phyloP scores from a whole-genome alignment of 2,113 vertebrate genomes.

The Athene cunicularia region DNA sequence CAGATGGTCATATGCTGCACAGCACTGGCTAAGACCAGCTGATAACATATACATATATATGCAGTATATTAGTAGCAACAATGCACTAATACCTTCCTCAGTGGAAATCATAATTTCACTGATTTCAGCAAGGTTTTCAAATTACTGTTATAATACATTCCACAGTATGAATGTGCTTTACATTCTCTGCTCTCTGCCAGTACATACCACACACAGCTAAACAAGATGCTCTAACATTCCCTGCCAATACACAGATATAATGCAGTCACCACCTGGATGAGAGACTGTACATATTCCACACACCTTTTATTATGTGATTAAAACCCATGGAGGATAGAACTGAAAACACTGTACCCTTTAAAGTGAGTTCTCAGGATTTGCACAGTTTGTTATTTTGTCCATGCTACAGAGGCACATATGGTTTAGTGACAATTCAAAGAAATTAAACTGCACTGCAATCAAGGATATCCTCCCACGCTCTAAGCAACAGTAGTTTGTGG shows the following conservation, averaged over 20 bases:
- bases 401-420: not conserved
- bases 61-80: not conserved
- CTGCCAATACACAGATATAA: not conserved
- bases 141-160: not conserved
- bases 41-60: not conserved
- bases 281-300: not conserved
- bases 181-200: not conserved
- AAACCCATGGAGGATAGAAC: not conserved
- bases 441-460: not conserved
- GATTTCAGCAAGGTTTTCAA: not conserved
- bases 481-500: not conserved
- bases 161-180: not conserved
- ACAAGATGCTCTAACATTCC: slow-evolving; percentile 11
- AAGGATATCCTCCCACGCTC: not conserved
- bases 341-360: not conserved
- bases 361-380: not conserved
- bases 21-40: not conserved
- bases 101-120: not conserved
- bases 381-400: not conserved
- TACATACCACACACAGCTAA: slow-evolving; percentile 9
- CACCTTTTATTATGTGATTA: not conserved
- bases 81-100: not conserved
- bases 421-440: not conserved
- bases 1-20: not conserved
- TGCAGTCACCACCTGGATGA: not conserved